Evolutionary conservation across 2,888 invertebrate genomes (phyloP).

Genomic region (Ormyrus rosae): DNA sequence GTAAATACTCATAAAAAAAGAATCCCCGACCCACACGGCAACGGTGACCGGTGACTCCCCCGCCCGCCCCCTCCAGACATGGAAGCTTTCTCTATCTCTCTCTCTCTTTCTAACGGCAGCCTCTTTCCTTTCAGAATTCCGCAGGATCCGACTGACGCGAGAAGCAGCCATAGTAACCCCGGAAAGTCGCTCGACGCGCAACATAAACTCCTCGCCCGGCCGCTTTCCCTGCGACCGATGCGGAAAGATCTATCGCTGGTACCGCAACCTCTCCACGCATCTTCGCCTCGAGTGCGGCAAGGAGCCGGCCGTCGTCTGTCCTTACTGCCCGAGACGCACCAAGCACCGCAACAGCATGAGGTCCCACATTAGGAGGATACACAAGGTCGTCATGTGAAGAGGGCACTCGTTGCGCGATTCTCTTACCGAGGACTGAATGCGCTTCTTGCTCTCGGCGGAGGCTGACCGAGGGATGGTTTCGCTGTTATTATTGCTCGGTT

Average conservation of each 20-base stretch:
- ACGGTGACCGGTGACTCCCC: no score
- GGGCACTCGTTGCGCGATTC: no score
- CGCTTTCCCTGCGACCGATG: constrained; percentile 78
- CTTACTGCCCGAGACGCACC: constrained; percentile 76
- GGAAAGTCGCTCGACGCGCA: not conserved
- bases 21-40: no score
- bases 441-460: no score
- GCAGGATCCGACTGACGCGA: constrained; percentile 7
- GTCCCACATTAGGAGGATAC: constrained; percentile 75
- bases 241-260: constrained; percentile 79
- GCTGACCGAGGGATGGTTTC: not conserved
- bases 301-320: constrained; percentile 78
- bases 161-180: not conserved
- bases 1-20: no score
- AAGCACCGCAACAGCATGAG: constrained; percentile 78
- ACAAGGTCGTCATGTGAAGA: constrained; percentile 56
- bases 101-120: no score
- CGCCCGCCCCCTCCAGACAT: no score
- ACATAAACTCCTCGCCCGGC: constrained; percentile 59
- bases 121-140: constrained; percentile 47
- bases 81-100: no score
- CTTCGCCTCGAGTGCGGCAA: constrained; percentile 80
- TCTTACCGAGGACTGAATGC: no score
- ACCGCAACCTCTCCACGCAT: constrained; percentile 79
- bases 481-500: not conserved